These are phyloP conservation scores for Noctua fimbriata DNA, from an alignment of 2,888 invertebrate species.

Conservation along the genomic window DNA sequence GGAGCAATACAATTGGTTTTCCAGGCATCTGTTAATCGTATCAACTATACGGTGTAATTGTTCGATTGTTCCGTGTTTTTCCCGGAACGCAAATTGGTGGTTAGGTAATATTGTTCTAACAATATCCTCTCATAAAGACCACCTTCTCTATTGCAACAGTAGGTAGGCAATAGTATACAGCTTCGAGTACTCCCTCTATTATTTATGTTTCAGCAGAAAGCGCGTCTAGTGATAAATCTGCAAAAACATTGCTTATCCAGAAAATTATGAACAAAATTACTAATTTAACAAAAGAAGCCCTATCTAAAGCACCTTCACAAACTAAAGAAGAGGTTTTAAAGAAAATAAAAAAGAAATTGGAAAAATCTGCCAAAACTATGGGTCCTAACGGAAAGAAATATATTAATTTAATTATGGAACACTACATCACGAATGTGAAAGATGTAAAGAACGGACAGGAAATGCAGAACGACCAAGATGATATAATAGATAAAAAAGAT, in stretches of 20 bases:
- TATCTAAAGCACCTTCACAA: constrained; percentile 61
- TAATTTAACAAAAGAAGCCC: constrained; percentile 67
- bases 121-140: neutral
- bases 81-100: neutral
- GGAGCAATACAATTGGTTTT: neutral
- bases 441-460: constrained; percentile 39
- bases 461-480: neutral
- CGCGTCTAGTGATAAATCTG: neutral
- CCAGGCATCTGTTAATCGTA: neutral
- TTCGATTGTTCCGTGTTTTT: neutral
- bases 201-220: constrained; percentile 36
- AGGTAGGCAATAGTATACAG: neutral
- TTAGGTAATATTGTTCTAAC: neutral
- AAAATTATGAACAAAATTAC: constrained; percentile 73
- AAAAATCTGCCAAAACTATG: constrained; percentile 68
- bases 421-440: constrained; percentile 70
- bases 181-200: neutral
- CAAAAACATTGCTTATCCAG: constrained; percentile 64
- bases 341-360: constrained; percentile 72
- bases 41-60: neutral
- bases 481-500: neutral
- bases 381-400: constrained; percentile 73
- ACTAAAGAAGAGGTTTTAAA: constrained; percentile 65
- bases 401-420: constrained; percentile 78
- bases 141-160: neutral